These are phyloP conservation scores for Myopa testacea DNA, from an alignment of 2,888 invertebrate genomes.

Conservation along the genomic window DNA sequence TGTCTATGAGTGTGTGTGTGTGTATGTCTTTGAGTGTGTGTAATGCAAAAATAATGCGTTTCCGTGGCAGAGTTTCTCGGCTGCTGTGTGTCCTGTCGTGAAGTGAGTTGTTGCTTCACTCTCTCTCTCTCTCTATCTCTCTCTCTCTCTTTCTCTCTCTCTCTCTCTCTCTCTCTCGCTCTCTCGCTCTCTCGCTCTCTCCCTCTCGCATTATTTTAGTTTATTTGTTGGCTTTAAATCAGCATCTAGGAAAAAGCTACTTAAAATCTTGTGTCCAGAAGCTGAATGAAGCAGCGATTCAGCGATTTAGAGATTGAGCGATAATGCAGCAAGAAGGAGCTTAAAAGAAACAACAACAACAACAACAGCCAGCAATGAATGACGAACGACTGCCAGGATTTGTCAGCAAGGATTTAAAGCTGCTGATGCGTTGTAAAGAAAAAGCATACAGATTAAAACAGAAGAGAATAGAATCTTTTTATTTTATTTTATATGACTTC, in stretches of 20 bases:
- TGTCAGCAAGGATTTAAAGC: conserved; percentile 29
- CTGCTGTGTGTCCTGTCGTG: neutral
- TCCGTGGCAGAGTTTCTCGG: neutral
- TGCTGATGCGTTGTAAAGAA: neutral
- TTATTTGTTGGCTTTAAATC: conserved; percentile 22
- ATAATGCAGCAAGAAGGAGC: conserved; percentile 15
- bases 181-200: conserved; percentile 4
- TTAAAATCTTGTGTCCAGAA: conserved; percentile 22
- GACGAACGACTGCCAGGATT: neutral
- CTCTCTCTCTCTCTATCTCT: conserved; percentile 10
- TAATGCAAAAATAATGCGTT: conserved; percentile 1
- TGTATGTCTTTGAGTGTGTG: neutral
- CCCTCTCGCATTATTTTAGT: neutral
- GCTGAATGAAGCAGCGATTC: neutral
- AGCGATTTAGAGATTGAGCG: conserved; percentile 13
- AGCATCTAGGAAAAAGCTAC: conserved; percentile 25
- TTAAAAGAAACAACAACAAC: neutral
- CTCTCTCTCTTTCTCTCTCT: neutral
- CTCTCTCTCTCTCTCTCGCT: conserved; percentile 1
- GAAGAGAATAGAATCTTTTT: conserved; percentile 26
- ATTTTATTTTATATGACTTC: conserved; percentile 28
- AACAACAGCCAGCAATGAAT: conserved; percentile 1
- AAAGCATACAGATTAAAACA: conserved; percentile 29
- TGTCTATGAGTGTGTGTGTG: conserved; percentile 17
- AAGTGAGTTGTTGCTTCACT: neutral